Base-by-base conservation (phyloP, 2,113 vertebrate species). In the Andinoacara biseriatus region DNA sequence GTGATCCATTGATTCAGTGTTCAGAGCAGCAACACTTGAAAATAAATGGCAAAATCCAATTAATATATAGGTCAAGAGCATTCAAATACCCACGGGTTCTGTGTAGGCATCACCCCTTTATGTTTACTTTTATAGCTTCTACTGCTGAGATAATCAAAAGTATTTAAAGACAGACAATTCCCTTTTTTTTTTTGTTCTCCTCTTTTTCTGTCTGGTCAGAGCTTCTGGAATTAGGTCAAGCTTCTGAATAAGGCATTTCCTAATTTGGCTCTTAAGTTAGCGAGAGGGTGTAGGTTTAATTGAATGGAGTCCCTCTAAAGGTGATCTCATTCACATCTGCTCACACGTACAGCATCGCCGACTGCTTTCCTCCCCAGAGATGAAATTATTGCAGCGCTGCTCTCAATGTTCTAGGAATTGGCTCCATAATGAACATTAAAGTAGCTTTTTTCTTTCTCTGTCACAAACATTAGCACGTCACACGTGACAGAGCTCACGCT, bases 161-260 rank as follows among this genome's bases (percentile, higher is more conserved):
- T n/a, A 31, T 52, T 52, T 52, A 52, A 8, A 72, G 49, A 5
- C 31, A 72, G 43, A 72, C 24, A 31, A n/a, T 49, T 52, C 9
- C n/a, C n/a, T n/a, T n/a, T 72, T 54, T 72, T 18, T 29, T 20
- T 49, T 17, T 72, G 13, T 52, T 20, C 46, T 29, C 65, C 17
- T 52, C 59, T 1, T 80, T 58, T 57, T 65, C 26, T 58, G 10
- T 52, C 26, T n/a, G 15, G 33, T 67, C 69, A 74, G 49, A 62
- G 24, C 77, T 56, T 81, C 74, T 82, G 65, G 26, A 93, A 86
- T 54, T 87, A 72, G 86, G 83, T 89, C 90, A 91, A 78, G 18
- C 57, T 74, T 80, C n/a, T 61, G 74, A 78, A 79, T n/a, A 72
- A 60, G 52, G 22, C 52, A n/a, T 80, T 58, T 57, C 22, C 5